Percentiles rank a stretch among this genome's conserved stretches.
phyloP scores from a whole-genome alignment of 2,797 vertebrate species.

The Oophaga sylvatica region DNA sequence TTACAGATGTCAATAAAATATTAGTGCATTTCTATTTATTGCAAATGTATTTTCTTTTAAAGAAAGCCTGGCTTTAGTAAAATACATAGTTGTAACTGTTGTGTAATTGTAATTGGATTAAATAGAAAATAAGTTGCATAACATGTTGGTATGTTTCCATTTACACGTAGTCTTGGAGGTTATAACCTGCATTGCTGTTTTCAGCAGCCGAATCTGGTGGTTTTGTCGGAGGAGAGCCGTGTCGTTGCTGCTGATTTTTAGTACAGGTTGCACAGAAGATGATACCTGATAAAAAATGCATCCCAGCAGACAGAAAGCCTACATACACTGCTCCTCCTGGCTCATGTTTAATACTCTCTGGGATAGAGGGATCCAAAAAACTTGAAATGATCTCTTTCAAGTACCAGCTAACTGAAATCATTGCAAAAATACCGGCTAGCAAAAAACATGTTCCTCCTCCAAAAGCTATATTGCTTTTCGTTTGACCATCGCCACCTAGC shows the following conservation, averaged over 20 bases:
- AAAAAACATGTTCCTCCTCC: slow-evolving; percentile 86
- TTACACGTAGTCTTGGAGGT: slow-evolving; percentile 78
- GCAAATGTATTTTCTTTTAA: slow-evolving; percentile 8
- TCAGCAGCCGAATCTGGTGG: slow-evolving; percentile 63
- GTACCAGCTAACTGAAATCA: slow-evolving; percentile 89
- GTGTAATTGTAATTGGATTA: neutral
- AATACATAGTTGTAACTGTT: slow-evolving; percentile 1
- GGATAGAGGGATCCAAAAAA: slow-evolving; percentile 82
- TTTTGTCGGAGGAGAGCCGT: slow-evolving; percentile 71
- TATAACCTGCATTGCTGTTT: slow-evolving; percentile 66
- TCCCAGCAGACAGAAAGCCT: slow-evolving; percentile 85
- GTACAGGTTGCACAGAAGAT: slow-evolving; percentile 87
- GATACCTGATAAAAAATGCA: slow-evolving; percentile 83
- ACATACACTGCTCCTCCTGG: slow-evolving; percentile 88
- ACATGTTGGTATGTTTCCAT: slow-evolving; percentile 1
- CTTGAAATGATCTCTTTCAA: slow-evolving; percentile 83
- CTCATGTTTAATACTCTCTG: slow-evolving; percentile 86
- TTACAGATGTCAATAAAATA: slow-evolving; percentile 14
- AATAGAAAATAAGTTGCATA: too few species aligned
- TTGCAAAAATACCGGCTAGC: slow-evolving; percentile 79
- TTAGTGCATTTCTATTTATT: neutral
- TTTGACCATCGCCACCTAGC: slow-evolving; percentile 80
- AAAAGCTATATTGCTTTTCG: slow-evolving; percentile 83
- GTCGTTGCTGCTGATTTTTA: slow-evolving; percentile 69
- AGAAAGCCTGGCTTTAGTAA: slow-evolving; percentile 4